Percentiles rank a stretch among this genome's conserved stretches.
Conservation (phyloP, 1,140 invertebrate genomes). For the Daktulosphaira vitifoliae region DNA sequence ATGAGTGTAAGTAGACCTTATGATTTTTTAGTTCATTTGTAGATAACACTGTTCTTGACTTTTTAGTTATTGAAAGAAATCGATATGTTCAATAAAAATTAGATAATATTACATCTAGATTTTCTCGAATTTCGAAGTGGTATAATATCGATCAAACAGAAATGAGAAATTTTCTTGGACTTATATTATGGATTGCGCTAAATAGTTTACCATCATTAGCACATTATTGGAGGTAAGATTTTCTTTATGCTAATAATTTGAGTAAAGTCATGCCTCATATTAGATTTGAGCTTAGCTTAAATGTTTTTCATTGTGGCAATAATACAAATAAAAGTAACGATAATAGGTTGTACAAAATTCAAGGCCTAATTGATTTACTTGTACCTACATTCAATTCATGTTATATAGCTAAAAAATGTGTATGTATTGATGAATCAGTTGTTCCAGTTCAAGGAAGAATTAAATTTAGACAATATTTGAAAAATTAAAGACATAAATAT, state of each 20-base stretch:
- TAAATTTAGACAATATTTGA: too few relatives aligned
- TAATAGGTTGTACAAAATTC: too few relatives aligned
- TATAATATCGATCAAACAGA: background rate
- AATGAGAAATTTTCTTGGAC: slow-evolving; percentile 4
- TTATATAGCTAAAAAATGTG: too few relatives aligned
- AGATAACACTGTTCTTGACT: background rate
- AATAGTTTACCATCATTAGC: slow-evolving; percentile 8
- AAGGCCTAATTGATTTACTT: too few relatives aligned
- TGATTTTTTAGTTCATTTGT: slow-evolving; percentile 1
- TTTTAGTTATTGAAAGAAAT: slow-evolving; percentile 2
- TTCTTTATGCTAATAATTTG: slow-evolving; percentile 23
- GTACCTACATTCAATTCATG: too few relatives aligned
- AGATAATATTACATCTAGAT: background rate
- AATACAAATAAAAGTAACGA: background rate
- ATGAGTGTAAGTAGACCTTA: background rate
- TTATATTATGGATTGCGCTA: slow-evolving; percentile 24
- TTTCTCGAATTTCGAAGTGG: background rate
- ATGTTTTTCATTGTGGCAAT: slow-evolving; percentile 28
- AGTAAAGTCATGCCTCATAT: slow-evolving; percentile 20
- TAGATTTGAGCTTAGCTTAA: slow-evolving; percentile 30
- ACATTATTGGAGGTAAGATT: slow-evolving; percentile 24
- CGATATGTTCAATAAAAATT: background rate
- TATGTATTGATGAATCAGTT: too few relatives aligned
- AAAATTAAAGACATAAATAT: too few relatives aligned
- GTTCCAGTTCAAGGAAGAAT: too few relatives aligned